phyloP scores from a whole-genome alignment of 2,113 vertebrate species.

The Rhinolophus ferrumequinum region DNA sequence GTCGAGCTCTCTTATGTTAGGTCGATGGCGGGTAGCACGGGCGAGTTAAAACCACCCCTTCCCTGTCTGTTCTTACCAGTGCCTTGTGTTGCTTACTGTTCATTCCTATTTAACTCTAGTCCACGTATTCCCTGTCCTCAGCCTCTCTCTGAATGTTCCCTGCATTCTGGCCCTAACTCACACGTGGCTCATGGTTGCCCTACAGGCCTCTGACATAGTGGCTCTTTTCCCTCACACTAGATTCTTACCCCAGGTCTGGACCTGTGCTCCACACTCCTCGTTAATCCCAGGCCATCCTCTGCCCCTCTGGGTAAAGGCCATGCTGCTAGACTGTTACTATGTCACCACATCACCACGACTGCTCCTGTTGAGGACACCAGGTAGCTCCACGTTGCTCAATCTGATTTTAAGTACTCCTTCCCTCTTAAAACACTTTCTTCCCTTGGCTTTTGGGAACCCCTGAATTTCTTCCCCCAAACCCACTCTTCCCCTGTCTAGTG shows the following conservation, averaged over 20 bases:
- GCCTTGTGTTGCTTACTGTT: neutral
- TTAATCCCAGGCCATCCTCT: neutral
- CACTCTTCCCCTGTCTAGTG: neutral
- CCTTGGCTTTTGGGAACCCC: neutral
- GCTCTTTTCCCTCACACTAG: neutral
- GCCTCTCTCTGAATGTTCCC: neutral
- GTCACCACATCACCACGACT: neutral
- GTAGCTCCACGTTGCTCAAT: neutral
- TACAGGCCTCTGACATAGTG: neutral
- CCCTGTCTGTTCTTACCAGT: neutral
- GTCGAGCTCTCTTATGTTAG: too few relatives aligned
- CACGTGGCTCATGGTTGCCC: neutral
- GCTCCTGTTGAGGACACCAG: neutral
- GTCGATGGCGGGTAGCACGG: too few relatives aligned
- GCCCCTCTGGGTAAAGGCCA: neutral
- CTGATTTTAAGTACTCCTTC: neutral
- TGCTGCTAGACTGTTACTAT: neutral
- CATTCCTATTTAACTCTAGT: neutral
- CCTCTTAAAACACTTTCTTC: neutral
- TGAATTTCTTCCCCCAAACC: neutral
- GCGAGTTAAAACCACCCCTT: fast-evolving
- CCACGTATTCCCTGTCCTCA: neutral
- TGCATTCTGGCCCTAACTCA: neutral
- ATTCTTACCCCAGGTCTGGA: neutral
- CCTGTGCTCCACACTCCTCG: neutral